Evolutionary conservation across 2,797 vertebrate genomes (phyloP).

Genomic region (Taenioides sp.): DNA sequence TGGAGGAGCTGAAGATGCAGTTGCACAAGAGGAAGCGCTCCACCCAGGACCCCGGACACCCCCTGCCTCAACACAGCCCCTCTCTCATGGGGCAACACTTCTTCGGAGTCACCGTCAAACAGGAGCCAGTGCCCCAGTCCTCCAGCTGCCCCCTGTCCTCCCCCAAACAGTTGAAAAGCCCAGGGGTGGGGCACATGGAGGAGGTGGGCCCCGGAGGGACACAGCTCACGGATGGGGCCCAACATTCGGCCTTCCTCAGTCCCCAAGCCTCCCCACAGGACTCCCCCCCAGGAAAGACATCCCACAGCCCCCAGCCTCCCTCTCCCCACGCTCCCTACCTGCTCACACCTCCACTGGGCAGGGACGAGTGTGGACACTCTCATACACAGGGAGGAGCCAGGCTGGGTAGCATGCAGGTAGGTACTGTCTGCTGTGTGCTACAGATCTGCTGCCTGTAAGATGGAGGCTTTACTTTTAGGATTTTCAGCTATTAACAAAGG

Average conservation of each 20-base stretch:
- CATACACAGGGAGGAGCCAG: slow-evolving; percentile 74
- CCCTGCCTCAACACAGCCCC: slow-evolving; percentile 73
- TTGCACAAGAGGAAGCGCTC: slow-evolving; percentile 89
- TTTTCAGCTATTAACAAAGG: too few relatives aligned
- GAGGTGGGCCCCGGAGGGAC: slow-evolving; percentile 62
- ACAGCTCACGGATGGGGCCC: slow-evolving; percentile 66
- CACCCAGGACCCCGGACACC: slow-evolving; percentile 70
- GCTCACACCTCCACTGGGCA: slow-evolving; percentile 75
- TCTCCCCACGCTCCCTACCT: slow-evolving; percentile 90
- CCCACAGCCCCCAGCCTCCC: slow-evolving; percentile 87
- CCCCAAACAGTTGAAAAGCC: slow-evolving; percentile 79
- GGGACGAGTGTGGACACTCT: slow-evolving; percentile 77
- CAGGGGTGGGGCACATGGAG: slow-evolving; percentile 72
- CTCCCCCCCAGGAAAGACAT: slow-evolving; percentile 81
- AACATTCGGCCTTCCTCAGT: slow-evolving; percentile 86
- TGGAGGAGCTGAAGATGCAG: slow-evolving; percentile 93
- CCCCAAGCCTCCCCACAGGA: slow-evolving; percentile 94
- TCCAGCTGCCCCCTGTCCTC: slow-evolving; percentile 90
- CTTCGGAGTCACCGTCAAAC: slow-evolving; percentile 87
- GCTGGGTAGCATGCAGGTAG: slow-evolving; percentile 82
- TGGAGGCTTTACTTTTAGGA: too few relatives aligned
- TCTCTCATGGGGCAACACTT: slow-evolving; percentile 82
- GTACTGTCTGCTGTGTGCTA: too few relatives aligned
- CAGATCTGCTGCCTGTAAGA: too few relatives aligned
- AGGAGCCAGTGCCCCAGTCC: slow-evolving; percentile 81